phyloP scores from a whole-genome alignment of 2,797 vertebrate species.

The Buceros bicornis region DNA sequence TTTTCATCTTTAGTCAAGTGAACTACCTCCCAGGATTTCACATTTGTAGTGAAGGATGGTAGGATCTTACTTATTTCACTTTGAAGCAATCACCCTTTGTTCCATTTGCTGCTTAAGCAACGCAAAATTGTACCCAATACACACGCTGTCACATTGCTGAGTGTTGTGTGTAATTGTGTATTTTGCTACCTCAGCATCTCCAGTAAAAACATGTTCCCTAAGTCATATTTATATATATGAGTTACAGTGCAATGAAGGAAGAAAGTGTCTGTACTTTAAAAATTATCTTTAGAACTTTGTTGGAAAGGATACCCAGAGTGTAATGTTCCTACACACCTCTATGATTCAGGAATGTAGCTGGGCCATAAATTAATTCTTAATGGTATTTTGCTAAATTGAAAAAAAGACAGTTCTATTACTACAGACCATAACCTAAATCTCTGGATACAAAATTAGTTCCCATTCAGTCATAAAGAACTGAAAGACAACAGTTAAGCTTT shows the following conservation, averaged over 20 bases:
- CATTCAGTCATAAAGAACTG: conserved; percentile 29
- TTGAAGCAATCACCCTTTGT: background rate
- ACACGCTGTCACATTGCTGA: background rate
- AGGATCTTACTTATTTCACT: background rate
- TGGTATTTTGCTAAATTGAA: conserved; percentile 69
- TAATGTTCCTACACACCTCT: background rate
- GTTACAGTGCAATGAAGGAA: conserved; percentile 7
- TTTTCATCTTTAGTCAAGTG: background rate
- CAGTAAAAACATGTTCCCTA: background rate
- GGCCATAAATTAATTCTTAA: conserved; percentile 69
- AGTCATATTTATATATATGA: conserved; percentile 31
- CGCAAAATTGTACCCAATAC: background rate
- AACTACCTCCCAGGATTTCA: background rate
- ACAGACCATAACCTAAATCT: conserved; percentile 50
- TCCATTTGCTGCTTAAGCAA: background rate
- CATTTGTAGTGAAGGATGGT: background rate
- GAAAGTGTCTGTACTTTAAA: conserved; percentile 49
- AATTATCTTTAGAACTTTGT: conserved; percentile 54
- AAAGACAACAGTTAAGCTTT: conserved; percentile 48
- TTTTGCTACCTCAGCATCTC: conserved; percentile 56
- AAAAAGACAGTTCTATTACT: conserved; percentile 65
- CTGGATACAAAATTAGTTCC: conserved; percentile 48
- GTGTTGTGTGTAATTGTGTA: background rate
- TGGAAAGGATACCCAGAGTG: conserved; percentile 20
- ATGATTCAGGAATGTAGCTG: conserved; percentile 47